These are phyloP conservation scores for Pangasius sanitwongsei DNA, from an alignment of 2,797 vertebrate genomes.

Conservation along the genomic window DNA sequence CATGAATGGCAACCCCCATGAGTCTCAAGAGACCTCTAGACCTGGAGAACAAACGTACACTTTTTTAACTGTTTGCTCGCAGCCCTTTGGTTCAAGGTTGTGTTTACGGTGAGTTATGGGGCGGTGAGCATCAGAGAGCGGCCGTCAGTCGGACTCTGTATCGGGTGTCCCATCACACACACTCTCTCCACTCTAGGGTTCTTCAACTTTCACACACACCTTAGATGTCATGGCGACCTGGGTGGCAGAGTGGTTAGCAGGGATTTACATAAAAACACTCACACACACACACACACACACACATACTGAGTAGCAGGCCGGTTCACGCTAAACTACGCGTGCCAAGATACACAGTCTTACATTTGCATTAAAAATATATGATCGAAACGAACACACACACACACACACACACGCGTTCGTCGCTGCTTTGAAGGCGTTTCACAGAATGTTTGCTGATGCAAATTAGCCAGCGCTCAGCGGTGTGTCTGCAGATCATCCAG, in stretches of 20 bases:
- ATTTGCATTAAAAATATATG: slow-evolving; percentile 37
- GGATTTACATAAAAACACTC: slow-evolving; percentile 63
- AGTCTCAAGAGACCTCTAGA: background rate
- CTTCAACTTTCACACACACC: slow-evolving; percentile 71
- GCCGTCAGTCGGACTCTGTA: slow-evolving; percentile 64
- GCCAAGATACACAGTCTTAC: slow-evolving; percentile 14
- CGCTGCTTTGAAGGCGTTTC: slow-evolving; percentile 72
- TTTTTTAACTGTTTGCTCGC: slow-evolving; percentile 56
- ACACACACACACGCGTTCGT: slow-evolving; percentile 65
- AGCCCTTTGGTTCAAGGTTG: slow-evolving; percentile 67
- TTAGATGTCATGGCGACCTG: slow-evolving; percentile 77
- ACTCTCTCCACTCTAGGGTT: slow-evolving; percentile 56
- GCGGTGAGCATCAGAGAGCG: slow-evolving; percentile 67
- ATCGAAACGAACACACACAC: slow-evolving; percentile 48
- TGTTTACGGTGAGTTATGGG: slow-evolving; percentile 65
- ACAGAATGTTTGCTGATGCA: slow-evolving; percentile 78
- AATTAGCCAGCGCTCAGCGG: slow-evolving; percentile 72
- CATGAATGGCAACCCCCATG: background rate
- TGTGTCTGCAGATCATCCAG: slow-evolving; percentile 68
- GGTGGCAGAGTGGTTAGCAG: slow-evolving; percentile 73
- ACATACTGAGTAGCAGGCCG: background rate
- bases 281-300: slow-evolving; percentile 57
- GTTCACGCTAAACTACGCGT: too few species aligned
- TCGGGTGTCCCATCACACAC: slow-evolving; percentile 71
- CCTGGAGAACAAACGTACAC: slow-evolving; percentile 21